Conservation (phyloP, 2,113 vertebrate genomes). For the Herpailurus yagouaroundi region DNA sequence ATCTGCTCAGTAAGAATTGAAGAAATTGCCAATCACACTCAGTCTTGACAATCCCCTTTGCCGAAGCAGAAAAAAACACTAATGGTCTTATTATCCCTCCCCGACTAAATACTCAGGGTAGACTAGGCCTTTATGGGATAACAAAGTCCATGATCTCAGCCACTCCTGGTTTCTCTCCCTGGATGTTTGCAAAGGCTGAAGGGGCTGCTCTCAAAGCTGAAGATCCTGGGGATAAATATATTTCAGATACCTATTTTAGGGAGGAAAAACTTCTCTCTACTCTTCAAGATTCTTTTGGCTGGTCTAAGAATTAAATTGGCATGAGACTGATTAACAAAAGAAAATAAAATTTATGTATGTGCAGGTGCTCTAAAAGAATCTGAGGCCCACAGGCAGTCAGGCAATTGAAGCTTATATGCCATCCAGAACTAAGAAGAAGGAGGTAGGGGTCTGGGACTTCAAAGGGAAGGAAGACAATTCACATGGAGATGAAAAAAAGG, state of each 20-base stretch:
- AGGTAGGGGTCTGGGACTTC: background rate
- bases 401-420: background rate
- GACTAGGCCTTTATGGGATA: background rate
- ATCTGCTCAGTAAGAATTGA: background rate
- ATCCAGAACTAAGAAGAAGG: background rate
- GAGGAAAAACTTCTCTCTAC: background rate
- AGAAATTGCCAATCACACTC: background rate
- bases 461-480: background rate
- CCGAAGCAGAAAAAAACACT: background rate
- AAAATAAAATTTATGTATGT: background rate
- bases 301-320: background rate
- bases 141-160: background rate
- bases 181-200: background rate
- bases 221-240: background rate
- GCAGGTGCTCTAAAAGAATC: background rate
- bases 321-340: background rate
- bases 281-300: background rate
- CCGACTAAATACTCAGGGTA: background rate
- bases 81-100: background rate
- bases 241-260: background rate
- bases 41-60: background rate
- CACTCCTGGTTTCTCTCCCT: background rate
- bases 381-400: background rate
- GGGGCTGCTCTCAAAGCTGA: background rate
- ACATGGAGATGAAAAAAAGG: background rate